Conservation (phyloP, 2,113 vertebrate genomes). For the Sus scrofa region DNA sequence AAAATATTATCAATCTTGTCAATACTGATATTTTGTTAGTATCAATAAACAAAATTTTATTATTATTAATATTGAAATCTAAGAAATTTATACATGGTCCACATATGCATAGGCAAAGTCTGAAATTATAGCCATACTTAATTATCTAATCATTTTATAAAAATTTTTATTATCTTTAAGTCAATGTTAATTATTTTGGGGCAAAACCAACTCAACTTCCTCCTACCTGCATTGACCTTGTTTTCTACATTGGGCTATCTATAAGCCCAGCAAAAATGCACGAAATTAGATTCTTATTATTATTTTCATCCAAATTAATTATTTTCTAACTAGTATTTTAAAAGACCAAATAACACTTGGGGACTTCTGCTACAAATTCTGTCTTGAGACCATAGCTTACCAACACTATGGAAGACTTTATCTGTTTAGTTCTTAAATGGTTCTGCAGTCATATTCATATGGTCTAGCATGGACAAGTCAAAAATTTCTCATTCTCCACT, state of each 20-base stretch:
- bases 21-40: too few species aligned
- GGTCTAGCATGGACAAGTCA: background rate
- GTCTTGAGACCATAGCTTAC: background rate
- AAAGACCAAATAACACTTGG: background rate
- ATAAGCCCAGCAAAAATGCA: background rate
- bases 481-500: background rate
- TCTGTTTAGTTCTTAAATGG: background rate
- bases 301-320: background rate
- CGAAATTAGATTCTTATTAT: background rate
- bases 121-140: conserved; percentile 9
- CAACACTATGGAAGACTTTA: background rate
- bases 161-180: background rate
- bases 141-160: background rate
- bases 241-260: background rate
- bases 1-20: background rate
- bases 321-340: conserved; percentile 1
- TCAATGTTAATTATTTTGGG: conserved; percentile 30
- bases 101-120: background rate
- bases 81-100: background rate
- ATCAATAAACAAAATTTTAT: too few species aligned
- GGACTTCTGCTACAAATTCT: background rate
- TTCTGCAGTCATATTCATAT: background rate
- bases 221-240: background rate
- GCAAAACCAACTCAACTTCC: background rate
- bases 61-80: background rate